Evolutionary conservation across 1,140 invertebrate genomes (phyloP), one percentile per base, ranked within the genome.

Genomic region (Maniola jurtina): DNA sequence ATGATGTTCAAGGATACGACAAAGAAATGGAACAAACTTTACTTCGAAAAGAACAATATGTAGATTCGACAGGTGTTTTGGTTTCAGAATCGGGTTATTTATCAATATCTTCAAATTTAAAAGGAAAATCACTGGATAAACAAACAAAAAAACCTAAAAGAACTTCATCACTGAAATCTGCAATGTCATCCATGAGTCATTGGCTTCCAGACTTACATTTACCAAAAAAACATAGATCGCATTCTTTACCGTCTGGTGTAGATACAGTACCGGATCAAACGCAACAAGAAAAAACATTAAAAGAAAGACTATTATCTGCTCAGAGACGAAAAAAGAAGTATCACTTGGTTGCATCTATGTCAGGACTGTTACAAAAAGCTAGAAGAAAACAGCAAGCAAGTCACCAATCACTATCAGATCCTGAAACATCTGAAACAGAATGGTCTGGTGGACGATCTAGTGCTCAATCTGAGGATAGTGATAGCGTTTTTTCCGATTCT

Each of bases 71-170:
- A 64, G 93, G 92, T 57, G 92, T 96, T 5, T 93, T 96, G 66
- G 95, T 96, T n/a, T 95, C 95, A 0, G 94, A 96, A 77, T 95
- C 95, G 6, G 95, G 95, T n/a, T 96, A 96, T 77, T 93, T 96
- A 58, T 95, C 95, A 16, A 96, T 96, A 70, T 92, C 94, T 4
- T 91, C 93, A 15, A 94, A 95, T 78, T 91, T 94, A 16, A 95
- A 94, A 83, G 73, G 81, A 64, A 89, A 92, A 73, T 52, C 77
- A 14, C 92, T 94, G 76, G 93, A 93, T 71, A 94, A 94, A 83
- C 72, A 91, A 54, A 72, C 80, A 5, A 95, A 95, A 85, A 95
- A 96, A 81, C 91, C 94, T 35, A 94, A 94, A 84, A 83, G 94
- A 65, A 93, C 93, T n/a, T 95, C 94, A 4, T 95, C 94, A 1